phyloP scores from a whole-genome alignment of 2,797 vertebrate genomes.

The Chaenodraco wilsoni region DNA sequence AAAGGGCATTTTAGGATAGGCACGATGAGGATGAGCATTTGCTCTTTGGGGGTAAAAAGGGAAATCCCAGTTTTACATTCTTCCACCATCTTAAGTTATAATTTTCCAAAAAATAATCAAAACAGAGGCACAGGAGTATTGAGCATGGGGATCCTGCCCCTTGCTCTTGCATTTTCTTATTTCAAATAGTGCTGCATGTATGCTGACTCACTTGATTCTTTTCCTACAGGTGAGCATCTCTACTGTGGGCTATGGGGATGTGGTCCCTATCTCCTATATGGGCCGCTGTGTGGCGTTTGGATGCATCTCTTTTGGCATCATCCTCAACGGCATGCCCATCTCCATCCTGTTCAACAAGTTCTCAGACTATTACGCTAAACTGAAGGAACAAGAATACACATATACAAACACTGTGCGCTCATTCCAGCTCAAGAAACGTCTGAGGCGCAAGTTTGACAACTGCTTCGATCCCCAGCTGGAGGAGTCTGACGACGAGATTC shows the following conservation, averaged over 20 bases:
- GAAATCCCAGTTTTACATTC: background rate
- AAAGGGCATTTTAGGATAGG: background rate
- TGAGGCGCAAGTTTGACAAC: constrained; percentile 74
- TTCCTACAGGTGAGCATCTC: constrained; percentile 91
- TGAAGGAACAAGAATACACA: constrained; percentile 88
- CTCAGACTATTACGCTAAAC: constrained; percentile 92
- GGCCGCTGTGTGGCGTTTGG: constrained; percentile 90
- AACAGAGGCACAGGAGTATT: background rate
- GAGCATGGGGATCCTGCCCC: background rate
- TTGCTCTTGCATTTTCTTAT: background rate
- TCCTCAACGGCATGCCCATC: constrained; percentile 94
- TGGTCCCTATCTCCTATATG: constrained; percentile 86
- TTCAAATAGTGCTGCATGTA: background rate
- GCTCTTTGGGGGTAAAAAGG: background rate
- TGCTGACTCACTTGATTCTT: constrained; percentile 1
- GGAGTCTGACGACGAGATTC: constrained; percentile 70
- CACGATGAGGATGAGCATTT: background rate
- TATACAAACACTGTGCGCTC: constrained; percentile 79
- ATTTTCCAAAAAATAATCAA: background rate
- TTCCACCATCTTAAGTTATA: background rate
- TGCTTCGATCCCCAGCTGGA: constrained; percentile 73
- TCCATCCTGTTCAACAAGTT: constrained; percentile 96
- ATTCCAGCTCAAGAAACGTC: constrained; percentile 80
- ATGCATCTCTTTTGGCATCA: constrained; percentile 94
- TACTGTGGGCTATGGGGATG: constrained; percentile 93